Base-by-base conservation (phyloP, 2,888 invertebrate genomes). In the Agonopterix heracliana region DNA sequence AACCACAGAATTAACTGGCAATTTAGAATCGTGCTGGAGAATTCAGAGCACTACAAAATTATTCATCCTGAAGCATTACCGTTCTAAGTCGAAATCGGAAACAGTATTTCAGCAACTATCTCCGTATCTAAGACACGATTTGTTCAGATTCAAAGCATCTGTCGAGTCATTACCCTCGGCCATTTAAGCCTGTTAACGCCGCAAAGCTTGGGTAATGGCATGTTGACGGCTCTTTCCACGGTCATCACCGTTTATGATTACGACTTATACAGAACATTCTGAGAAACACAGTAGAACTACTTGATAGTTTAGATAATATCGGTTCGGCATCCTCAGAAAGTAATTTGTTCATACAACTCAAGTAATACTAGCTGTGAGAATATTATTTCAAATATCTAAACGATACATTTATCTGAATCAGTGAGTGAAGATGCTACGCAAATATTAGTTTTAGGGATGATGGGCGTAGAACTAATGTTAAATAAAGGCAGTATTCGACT, bases 151-250 rank as follows among this genome's bases (percentile, higher is more conserved):
- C 71, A 67, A 75, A 73, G 69, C 86, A 86, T 81, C 84, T 85
- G 83, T 74, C 78, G 66, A 79, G 86, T 86, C 87, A 81, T 87
- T 87, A 86, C 74, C 79, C 85, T 68, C 68, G 62, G 69, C 77
- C 77, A 78, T 84, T 84, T 81, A 75, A 80, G 81, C 81, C 77
- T 78, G 83, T 86, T 87, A 87, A 82, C 76, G 73, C 66, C 64
- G 68, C 68, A 68, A 71, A 73, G 74, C 77, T 73, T 26, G 63
- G 68, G 69, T 84, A 78, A 84, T 80, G 74, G 74, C 64, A 66
- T 68, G 72, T 74, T 70, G 75, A 71, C 74, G 71, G 68, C 72
- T 64, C 78, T 78, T 74, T 73, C 76, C 70, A 70, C 68, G 73
- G 74, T 68, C 77, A 76, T 77, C 76, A 78, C 69, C 71, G 61